phyloP scores from a whole-genome alignment of 37 sponge, comb jelly and placozoan species.

The Geodia barretti region DNA sequence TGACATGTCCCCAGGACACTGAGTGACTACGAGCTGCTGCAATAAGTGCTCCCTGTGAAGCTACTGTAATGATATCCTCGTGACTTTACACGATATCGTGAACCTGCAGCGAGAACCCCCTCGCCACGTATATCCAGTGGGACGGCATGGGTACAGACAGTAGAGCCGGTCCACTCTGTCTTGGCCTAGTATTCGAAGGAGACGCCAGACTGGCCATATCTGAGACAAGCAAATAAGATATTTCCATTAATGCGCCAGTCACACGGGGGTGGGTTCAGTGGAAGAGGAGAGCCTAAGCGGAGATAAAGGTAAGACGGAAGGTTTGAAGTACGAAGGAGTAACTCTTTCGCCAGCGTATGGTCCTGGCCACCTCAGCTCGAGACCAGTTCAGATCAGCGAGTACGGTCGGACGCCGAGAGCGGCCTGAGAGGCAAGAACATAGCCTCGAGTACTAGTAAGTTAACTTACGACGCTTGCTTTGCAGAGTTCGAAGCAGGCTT shows the following conservation, averaged over 20 bases:
- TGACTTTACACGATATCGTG: not conserved
- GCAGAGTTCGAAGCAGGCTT: conserved; percentile 93
- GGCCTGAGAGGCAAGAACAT: conserved; percentile 66
- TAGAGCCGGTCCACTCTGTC: no score
- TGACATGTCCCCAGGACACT: not conserved
- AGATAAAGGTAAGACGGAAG: no score
- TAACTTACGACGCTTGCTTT: no score
- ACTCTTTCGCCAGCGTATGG: conserved; percentile 91
- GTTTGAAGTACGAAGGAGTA: conserved; percentile 83
- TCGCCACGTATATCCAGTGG: not conserved
- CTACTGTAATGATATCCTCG: not conserved
- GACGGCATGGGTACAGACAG: no score
- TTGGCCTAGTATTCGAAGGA: no score
- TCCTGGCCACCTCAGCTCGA: conserved; percentile 86
- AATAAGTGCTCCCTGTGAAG: not conserved
- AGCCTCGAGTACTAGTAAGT: no score
- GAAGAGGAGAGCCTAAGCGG: no score
- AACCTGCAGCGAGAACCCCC: not conserved
- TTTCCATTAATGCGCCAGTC: no score
- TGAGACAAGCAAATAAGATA: no score
- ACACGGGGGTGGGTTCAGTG: no score
- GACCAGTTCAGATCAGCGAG: conserved; percentile 69
- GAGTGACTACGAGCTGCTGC: not conserved
- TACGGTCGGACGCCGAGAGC: conserved; percentile 70
- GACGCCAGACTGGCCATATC: no score